A percentile compares a stretch with the other conserved stretches of the same genome.
Evolutionary conservation across 2,888 invertebrate genomes (phyloP).

Genomic region (Lithophane leautieri): DNA sequence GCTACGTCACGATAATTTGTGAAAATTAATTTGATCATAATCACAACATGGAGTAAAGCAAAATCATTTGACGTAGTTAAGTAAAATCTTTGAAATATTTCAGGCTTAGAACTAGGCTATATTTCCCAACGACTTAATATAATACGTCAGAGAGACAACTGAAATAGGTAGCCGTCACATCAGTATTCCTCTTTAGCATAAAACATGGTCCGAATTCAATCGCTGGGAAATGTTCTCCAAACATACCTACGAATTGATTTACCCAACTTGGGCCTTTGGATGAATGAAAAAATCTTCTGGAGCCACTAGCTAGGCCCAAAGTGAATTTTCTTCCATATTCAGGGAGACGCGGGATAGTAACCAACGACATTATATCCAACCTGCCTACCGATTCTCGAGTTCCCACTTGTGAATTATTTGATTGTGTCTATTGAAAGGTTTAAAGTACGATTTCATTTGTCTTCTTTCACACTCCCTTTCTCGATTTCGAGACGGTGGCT

Average conservation of each 20-base stretch:
- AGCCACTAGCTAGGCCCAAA: constrained; percentile 27
- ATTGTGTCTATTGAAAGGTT: constrained; percentile 52
- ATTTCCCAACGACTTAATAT: not conserved
- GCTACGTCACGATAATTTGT: not conserved
- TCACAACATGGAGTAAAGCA: not conserved
- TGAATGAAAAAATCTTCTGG: constrained; percentile 43
- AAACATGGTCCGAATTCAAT: constrained; percentile 41
- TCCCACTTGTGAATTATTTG: constrained; percentile 39
- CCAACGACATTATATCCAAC: constrained; percentile 57
- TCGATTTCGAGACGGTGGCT: constrained; percentile 12
- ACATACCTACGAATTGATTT: constrained; percentile 64
- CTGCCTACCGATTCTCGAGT: constrained; percentile 50
- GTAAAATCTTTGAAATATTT: not conserved
- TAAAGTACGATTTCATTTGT: constrained; percentile 36
- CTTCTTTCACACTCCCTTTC: constrained; percentile 16
- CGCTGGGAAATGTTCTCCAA: constrained; percentile 48
- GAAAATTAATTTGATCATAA: not conserved
- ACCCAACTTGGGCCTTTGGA: constrained; percentile 50
- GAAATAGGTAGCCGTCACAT: constrained; percentile 32
- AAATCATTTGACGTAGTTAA: not conserved
- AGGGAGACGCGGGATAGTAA: constrained; percentile 21
- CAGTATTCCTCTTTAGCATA: constrained; percentile 40
- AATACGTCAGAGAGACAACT: not conserved
- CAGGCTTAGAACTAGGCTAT: not conserved
- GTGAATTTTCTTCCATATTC: constrained; percentile 38